Conservation (phyloP, 1,140 invertebrate species). For the Chrysomallon squamiferum region DNA sequence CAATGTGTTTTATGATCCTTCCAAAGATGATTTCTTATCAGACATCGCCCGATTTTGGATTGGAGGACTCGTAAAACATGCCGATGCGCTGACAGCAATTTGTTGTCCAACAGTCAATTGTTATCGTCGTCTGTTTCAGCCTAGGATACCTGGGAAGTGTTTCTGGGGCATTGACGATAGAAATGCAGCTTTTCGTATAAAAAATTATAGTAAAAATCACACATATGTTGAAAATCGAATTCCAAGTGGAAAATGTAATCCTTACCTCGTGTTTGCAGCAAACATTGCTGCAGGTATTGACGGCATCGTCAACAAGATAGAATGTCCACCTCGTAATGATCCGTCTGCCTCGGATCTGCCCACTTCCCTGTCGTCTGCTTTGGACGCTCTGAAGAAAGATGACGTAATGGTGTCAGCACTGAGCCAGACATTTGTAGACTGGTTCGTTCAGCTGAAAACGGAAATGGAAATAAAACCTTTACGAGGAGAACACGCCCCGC, state of each 20-base stretch:
- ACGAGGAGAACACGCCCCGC: no score
- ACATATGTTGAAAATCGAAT: constrained; percentile 1
- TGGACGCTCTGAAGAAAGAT: neutral
- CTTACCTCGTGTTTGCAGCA: neutral
- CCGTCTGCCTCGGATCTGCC: neutral
- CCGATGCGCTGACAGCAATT: neutral
- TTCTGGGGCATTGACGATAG: neutral
- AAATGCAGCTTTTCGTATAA: neutral
- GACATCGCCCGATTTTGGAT: neutral
- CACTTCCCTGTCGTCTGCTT: neutral
- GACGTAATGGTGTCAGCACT: neutral
- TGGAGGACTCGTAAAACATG: neutral
- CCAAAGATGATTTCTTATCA: neutral
- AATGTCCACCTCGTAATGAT: neutral
- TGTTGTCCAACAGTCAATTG: constrained; percentile 1
- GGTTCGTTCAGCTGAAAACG: neutral
- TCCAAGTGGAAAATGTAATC: neutral
- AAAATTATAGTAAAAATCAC: neutral
- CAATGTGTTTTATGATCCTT: neutral
- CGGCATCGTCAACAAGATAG: neutral
- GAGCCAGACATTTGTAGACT: neutral
- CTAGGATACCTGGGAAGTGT: neutral
- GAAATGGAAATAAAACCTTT: no score
- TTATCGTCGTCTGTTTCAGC: neutral
- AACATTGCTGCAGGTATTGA: constrained; percentile 1